Evolutionary conservation across 1,140 invertebrate genomes (phyloP).

Genomic region (Hyposmocoma kahamanoa): DNA sequence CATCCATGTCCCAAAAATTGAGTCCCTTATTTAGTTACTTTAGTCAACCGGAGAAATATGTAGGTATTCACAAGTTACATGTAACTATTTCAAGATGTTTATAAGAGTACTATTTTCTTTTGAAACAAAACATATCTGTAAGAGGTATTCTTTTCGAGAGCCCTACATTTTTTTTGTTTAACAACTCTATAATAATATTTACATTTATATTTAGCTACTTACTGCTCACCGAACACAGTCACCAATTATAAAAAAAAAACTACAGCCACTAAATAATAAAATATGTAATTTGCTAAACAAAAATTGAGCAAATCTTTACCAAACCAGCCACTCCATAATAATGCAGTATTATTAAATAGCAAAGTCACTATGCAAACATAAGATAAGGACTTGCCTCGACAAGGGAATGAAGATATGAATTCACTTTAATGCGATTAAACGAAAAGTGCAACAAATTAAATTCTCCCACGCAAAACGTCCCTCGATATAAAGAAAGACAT

Average conservation of each 20-base stretch:
- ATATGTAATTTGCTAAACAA: neutral
- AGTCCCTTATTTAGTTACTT: no score
- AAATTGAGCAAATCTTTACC: neutral
- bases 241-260: neutral
- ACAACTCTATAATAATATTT: no score
- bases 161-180: no score
- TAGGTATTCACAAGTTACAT: no score
- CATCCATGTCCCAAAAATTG: no score
- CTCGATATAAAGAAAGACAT: conserved; percentile 46
- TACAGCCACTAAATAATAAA: neutral
- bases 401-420: conserved; percentile 37
- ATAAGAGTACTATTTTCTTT: no score
- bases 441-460: conserved; percentile 60
- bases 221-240: neutral
- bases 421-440: conserved; percentile 45
- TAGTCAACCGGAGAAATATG: no score
- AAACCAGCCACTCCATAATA: neutral
- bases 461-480: conserved; percentile 53
- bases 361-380: conserved; percentile 24
- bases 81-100: no score
- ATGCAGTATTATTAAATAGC: conserved; percentile 18
- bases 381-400: conserved; percentile 25
- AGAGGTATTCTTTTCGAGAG: no score
- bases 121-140: no score
- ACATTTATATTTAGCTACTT: no score